Conservation (phyloP, 64 coral and sea anemone genomes). For the Porites australiensis region DNA sequence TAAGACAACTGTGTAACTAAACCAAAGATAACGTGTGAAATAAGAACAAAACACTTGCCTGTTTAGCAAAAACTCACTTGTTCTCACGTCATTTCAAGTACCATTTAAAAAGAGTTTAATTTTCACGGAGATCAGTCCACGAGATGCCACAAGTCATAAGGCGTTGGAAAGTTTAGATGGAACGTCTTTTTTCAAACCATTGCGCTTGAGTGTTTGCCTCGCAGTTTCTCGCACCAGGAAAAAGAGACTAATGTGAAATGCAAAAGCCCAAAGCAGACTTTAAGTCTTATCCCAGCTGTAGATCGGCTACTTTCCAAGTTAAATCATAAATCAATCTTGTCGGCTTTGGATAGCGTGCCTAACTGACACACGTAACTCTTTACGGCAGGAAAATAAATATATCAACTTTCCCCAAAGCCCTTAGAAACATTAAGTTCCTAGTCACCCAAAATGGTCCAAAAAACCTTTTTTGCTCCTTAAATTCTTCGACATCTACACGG, state of each 20-base stretch:
- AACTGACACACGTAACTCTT: not conserved
- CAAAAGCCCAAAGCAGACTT: constrained; percentile 3
- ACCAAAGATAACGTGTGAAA: not conserved
- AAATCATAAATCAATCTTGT: constrained; percentile 54
- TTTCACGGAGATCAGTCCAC: not conserved
- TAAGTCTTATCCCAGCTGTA: not conserved
- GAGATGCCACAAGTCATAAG: not conserved
- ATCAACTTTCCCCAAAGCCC: not conserved
- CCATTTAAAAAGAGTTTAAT: not conserved
- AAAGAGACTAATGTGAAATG: not conserved
- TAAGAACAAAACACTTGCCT: not conserved
- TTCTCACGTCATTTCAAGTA: constrained; percentile 12
- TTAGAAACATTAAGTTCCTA: not conserved
- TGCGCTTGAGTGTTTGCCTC: not conserved
- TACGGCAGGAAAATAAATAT: constrained; percentile 1
- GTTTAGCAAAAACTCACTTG: not conserved
- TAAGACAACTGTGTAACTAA: constrained; percentile 25
- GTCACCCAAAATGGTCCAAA: not conserved
- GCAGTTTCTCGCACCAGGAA: not conserved
- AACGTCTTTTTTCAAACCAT: not conserved
- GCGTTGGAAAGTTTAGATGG: no score
- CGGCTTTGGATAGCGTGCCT: not conserved
- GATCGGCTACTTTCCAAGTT: not conserved
- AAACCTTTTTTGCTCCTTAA: not conserved
- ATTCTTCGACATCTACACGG: not conserved